Base-by-base conservation (phyloP, 2,797 vertebrate genomes). In the Luscinia luscinia region DNA sequence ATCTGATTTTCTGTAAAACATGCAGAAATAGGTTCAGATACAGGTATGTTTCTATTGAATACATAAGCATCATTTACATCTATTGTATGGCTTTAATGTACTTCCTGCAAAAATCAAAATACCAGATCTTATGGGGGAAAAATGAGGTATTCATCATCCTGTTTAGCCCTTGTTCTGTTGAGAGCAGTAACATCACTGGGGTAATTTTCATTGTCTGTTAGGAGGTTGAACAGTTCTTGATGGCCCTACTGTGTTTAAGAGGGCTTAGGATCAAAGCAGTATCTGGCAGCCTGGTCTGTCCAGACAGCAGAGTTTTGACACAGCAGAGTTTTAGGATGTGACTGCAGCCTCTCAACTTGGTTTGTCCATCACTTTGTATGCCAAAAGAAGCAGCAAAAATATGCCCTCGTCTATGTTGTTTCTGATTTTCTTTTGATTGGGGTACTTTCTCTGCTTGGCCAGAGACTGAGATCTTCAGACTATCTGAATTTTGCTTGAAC, bases 31-130 rank as follows among this genome's bases (percentile, higher is more conserved):
- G 83, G 75, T 96, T 95, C 91, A 91, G 48, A 66, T 91, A 90
- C 87, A 94, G 73, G 63, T 93, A 59, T 68, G 80, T 96, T 97
- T 87, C 54, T 95, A 22, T 75, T 69, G 86, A 96, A 81, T 78
- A 38, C 55, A 45, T 83, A 76, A 92, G 79, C 30, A n/a, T 57
- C 46, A 95, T 88, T 96, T 96, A 77, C 92, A 83, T 92, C 72
- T 97, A 2, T 79, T 9, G 1, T 61, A 32, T 63, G 41, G 45
- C 36, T 82, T 87, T 58, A 79, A 15, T 73, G 27, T n/a, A 52
- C 28, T 77, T 87, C 23, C 57, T 89, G 49, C 22, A 90, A 93
- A 80, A 95, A 76, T 62, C 13, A 84, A 77, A 93, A 75, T 75
- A 45, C 32, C 17, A 55, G 63, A 58, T 64, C 10, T 77, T 75